Base-by-base conservation (phyloP, 2,888 invertebrate species). In the Pediacus dermestoides region DNA sequence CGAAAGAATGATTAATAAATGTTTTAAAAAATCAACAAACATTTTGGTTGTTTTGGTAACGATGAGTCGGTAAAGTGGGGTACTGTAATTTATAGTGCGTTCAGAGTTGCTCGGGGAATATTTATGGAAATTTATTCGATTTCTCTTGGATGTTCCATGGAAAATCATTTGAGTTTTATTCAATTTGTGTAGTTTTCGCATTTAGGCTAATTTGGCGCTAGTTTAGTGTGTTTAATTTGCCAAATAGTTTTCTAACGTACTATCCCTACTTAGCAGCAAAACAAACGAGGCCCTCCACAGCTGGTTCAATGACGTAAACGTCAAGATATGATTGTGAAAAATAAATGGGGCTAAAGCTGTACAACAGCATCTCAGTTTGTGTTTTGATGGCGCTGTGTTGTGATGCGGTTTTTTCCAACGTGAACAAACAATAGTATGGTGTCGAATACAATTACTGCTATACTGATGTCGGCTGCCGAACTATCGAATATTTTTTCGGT, bases 401-500 rank as follows among this genome's bases (percentile, higher is more conserved):
- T 40, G 38, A 30, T 43, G 34, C 31, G 39, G 27, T 22, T 36
- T 35, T 28, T 35, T 48, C 42, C 36, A 34, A 30, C 39, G 34
- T 44, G 37, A 42, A 10, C 11, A 18, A 36, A 44, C 39, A 46
- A 57, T 46, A 49, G 52, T 57, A 55, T 44, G 39, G 45, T 48
- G 42, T 39, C 43, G 23, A 44, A 40, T 42, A 74, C 70, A 56
- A 69, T 77, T 73, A 75, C 76, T 59, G 74, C 76, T 52, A 76
- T 78, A 71, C 66, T 77, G 51, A 73, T 84, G 53, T 82, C 83
- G 47, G 75, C 83, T 64, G 81, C 82, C 46, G 85, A 85, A 68
- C 73, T 85, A 69, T 80, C 83, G 57, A 85, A 83, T 71, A 81
- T 85, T 67, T 78, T 84, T 70, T 82, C 83, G 56, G 82, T 84